Percentiles rank a stretch among this genome's conserved stretches.
phyloP scores from a whole-genome alignment of 2,888 invertebrate genomes.

The Epistrophe grossulariae region DNA sequence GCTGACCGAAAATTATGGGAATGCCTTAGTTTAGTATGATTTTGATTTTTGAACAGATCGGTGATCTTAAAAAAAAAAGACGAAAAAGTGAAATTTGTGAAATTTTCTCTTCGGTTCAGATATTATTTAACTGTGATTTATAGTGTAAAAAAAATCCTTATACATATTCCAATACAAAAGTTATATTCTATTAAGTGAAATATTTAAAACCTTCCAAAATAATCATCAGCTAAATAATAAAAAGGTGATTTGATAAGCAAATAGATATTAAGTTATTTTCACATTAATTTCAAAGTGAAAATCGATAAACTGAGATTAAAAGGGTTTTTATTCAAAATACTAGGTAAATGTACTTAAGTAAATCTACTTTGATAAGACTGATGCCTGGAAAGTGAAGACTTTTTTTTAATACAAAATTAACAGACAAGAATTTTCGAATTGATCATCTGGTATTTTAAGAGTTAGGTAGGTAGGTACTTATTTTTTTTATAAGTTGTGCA shows the following conservation, averaged over 20 bases:
- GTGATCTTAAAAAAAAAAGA: slow-evolving; percentile 42
- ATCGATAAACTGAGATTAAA: not conserved
- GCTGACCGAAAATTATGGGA: slow-evolving; percentile 40
- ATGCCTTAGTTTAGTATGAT: slow-evolving; percentile 53
- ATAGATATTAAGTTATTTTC: not conserved
- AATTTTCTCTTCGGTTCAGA: too few species aligned
- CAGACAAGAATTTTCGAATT: not conserved
- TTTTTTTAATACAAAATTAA: not conserved
- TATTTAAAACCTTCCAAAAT: not conserved
- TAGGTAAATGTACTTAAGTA: not conserved
- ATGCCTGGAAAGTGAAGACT: not conserved
- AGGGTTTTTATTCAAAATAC: not conserved
- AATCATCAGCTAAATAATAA: not conserved
- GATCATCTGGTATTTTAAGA: not conserved
- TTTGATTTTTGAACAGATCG: slow-evolving; percentile 65
- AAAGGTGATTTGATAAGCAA: slow-evolving; percentile 9
- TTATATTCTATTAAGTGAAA: not conserved
- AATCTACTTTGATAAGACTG: not conserved
- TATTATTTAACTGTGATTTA: slow-evolving; percentile 35
- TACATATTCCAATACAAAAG: not conserved
- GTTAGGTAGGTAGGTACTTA: not conserved
- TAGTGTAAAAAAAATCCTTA: not conserved
- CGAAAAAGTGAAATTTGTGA: not conserved
- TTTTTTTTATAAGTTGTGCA: not conserved
- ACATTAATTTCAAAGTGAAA: not conserved